Evolutionary conservation across 2,888 invertebrate species (phyloP).

Genomic region (Drymonia ruficornis): DNA sequence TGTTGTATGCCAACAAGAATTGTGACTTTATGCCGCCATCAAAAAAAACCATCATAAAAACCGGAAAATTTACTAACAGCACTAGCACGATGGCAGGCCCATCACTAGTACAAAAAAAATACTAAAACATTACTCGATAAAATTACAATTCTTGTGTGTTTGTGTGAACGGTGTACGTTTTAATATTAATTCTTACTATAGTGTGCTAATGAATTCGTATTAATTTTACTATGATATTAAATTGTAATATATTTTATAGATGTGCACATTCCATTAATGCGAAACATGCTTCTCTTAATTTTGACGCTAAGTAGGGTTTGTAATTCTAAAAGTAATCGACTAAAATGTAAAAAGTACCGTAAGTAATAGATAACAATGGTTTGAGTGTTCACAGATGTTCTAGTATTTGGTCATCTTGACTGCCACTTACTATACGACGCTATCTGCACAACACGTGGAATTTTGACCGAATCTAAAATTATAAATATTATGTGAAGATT

Average conservation of each 20-base stretch:
- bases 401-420: too few relatives aligned
- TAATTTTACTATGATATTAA: slow-evolving; percentile 76
- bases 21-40: slow-evolving; percentile 45
- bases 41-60: slow-evolving; percentile 12
- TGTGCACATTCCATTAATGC: slow-evolving; percentile 79
- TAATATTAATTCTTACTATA: slow-evolving; percentile 79
- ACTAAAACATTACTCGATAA: slow-evolving; percentile 34
- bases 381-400: too few relatives aligned
- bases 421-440: too few relatives aligned
- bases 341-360: too few relatives aligned
- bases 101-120: slow-evolving; percentile 36
- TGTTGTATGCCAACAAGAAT: slow-evolving; percentile 47
- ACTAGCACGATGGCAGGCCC: slow-evolving; percentile 49
- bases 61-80: slow-evolving; percentile 28
- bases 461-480: too few relatives aligned
- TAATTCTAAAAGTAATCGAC: neutral
- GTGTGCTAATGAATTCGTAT: slow-evolving; percentile 83
- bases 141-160: slow-evolving; percentile 64
- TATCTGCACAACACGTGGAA: too few relatives aligned
- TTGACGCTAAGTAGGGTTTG: slow-evolving; percentile 20
- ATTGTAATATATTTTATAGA: slow-evolving; percentile 80
- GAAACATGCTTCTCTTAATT: slow-evolving; percentile 72
- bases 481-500: too few relatives aligned
- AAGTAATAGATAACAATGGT: too few relatives aligned
- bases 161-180: slow-evolving; percentile 64